These are phyloP conservation scores for Brachymystax lenok DNA, from an alignment of 2,797 vertebrate species.

Conservation along the genomic window DNA sequence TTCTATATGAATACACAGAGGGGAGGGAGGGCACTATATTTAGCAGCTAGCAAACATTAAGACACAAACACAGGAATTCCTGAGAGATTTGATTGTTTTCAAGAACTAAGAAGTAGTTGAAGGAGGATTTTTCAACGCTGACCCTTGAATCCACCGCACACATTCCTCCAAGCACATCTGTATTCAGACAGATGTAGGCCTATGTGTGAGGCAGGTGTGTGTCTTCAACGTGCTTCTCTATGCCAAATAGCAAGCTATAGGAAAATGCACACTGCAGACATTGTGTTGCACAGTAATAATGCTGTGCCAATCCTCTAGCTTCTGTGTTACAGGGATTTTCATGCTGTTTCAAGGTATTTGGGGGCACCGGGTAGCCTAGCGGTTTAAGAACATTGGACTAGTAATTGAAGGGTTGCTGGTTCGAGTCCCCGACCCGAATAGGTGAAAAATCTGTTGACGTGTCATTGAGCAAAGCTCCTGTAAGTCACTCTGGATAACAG, in stretches of 20 bases:
- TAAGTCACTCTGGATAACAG: too few species aligned
- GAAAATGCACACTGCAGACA: not conserved
- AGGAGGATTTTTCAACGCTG: not conserved
- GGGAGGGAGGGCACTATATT: conserved; percentile 69
- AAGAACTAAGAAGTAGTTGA: conserved; percentile 2
- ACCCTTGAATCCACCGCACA: not conserved
- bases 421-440: too few species aligned
- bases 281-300: not conserved
- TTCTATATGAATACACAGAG: conserved; percentile 53
- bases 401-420: too few species aligned
- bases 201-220: conserved; percentile 2
- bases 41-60: conserved; percentile 46
- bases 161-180: not conserved
- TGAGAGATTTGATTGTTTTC: conserved; percentile 61
- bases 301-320: not conserved
- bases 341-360: conserved; percentile 1
- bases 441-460: too few species aligned
- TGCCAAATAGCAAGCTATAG: not conserved
- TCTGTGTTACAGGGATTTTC: conserved; percentile 22
- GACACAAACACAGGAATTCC: conserved; percentile 81
- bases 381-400: too few species aligned
- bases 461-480: too few species aligned
- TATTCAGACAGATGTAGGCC: not conserved
- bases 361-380: too few species aligned
- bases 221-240: not conserved